phyloP scores from a whole-genome alignment of 2,888 invertebrate genomes.

The Epistrophella euchroma region DNA sequence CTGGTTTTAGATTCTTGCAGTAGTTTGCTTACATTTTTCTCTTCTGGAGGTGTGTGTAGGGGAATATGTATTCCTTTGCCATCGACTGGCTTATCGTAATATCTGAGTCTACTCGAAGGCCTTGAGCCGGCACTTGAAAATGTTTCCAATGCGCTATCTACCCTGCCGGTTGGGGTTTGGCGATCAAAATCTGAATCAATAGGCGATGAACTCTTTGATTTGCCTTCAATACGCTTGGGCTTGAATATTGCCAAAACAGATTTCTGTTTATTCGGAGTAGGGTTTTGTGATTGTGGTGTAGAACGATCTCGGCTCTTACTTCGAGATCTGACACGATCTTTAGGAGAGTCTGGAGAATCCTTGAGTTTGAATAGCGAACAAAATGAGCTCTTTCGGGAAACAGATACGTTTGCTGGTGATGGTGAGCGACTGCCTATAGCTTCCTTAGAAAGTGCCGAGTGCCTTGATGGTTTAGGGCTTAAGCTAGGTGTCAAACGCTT shows the following conservation, averaged over 20 bases:
- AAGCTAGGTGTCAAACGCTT: conserved; percentile 84
- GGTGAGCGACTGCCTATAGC: conserved; percentile 85
- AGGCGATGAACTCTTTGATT: conserved; percentile 84
- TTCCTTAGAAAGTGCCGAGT: conserved; percentile 78
- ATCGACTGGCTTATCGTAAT: conserved; percentile 87
- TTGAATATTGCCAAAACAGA: conserved; percentile 89
- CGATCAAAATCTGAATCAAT: conserved; percentile 79
- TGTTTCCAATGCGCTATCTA: conserved; percentile 83
- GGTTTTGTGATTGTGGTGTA: conserved; percentile 83
- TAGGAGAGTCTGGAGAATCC: conserved; percentile 84
- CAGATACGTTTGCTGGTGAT: conserved; percentile 87
- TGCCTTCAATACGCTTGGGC: conserved; percentile 84
- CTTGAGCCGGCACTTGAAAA: conserved; percentile 78
- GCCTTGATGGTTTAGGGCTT: conserved; percentile 84
- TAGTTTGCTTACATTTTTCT: conserved; percentile 84
- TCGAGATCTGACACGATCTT: conserved; percentile 85
- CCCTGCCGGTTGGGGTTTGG: conserved; percentile 82
- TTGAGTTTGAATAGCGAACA: conserved; percentile 91
- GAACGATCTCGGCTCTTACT: conserved; percentile 86
- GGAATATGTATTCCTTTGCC: conserved; percentile 89
- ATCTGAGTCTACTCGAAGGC: conserved; percentile 84
- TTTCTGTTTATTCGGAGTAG: conserved; percentile 87
- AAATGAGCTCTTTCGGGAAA: conserved; percentile 92
- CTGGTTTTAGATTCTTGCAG: conserved; percentile 81
- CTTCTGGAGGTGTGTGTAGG: conserved; percentile 90